Base-by-base conservation (phyloP, 2,888 invertebrate species). In the Isoperla grammatica region DNA sequence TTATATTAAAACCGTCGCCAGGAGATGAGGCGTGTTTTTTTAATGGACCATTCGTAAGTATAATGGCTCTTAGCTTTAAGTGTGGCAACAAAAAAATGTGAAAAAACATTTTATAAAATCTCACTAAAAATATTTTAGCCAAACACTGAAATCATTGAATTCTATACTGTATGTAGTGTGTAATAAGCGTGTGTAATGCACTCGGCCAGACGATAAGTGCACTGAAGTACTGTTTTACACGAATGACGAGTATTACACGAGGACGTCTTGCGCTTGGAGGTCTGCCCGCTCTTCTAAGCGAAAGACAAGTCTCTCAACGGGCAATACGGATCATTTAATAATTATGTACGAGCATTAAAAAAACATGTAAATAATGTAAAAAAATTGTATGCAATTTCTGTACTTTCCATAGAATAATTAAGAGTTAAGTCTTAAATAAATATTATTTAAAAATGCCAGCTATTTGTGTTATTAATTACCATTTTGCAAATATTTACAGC, bases 21-120 rank as follows among this genome's bases (percentile, higher is more conserved):
- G 6, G 19, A 43, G 4, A 17, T 6, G 19, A 43, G 43, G 9
- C 43, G 15, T 43, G 19, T 13, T 17, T 12, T 11, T 43, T 43
- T 15, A 43, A 43, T 9, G 43, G 19, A 43, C 15, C 43, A 43
- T 13, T 43, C 43, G 9, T 13, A 43, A 43, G 19, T 15, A 43
- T 15, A 43, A 43, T 43, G 43, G 19, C 15, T 13, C 43, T 40
- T 55, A 39, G 57, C 40, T 20, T 35, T 23, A 56, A 56, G 45
- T 43, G 45, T 17, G 46, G 43, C 15, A 39, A 35, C 37, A 53
- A 53, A 50, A 53, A 53, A 53, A 53, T 17, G 53, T 53, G 35
- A 9, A 49, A n/a, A 49, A 49, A 49, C 20, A 12, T 29, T 49
- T 40, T 9, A 17, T 43, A 17, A 17, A 17, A 17, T 13, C 19